Conservation (phyloP, 2,888 invertebrate species). For the Zootermopsis nevadensis region DNA sequence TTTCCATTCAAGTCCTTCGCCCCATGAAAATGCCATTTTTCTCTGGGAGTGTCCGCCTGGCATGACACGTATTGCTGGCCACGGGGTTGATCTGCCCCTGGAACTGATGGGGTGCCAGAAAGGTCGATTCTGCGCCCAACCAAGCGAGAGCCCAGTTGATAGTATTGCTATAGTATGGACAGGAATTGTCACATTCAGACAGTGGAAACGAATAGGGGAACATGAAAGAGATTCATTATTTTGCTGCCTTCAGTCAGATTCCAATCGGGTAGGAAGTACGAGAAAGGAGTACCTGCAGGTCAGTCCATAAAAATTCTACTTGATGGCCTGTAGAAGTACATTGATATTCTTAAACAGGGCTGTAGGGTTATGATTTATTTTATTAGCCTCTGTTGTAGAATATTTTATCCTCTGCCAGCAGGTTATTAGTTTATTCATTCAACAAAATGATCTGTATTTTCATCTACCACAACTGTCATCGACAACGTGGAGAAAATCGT, state of each 20-base stretch:
- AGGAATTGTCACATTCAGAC: slow-evolving; percentile 13
- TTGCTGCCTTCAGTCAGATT: slow-evolving; percentile 10
- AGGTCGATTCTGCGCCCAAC: slow-evolving; percentile 4
- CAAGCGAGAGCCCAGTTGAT: not conserved
- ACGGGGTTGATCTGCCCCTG: not conserved
- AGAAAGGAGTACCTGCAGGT: too few species aligned
- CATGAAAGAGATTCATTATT: not conserved
- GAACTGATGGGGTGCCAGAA: not conserved
- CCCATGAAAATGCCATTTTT: slow-evolving; percentile 45
- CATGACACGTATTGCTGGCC: not conserved
- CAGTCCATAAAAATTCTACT: too few species aligned
- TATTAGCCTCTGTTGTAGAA: too few species aligned
- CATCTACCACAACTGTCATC: too few species aligned
- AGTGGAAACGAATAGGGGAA: slow-evolving; percentile 6
- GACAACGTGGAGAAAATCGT: too few species aligned
- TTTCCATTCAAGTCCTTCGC: slow-evolving; percentile 39
- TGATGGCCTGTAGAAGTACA: too few species aligned
- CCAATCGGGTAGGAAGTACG: not conserved
- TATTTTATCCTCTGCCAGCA: too few species aligned
- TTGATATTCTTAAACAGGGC: too few species aligned
- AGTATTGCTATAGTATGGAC: slow-evolving; percentile 13
- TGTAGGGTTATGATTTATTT: too few species aligned
- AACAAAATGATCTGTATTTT: too few species aligned
- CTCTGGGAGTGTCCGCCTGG: not conserved
- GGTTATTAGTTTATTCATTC: too few species aligned